These are phyloP conservation scores for Liparis tanakae DNA, from an alignment of 2,797 vertebrate species.

Conservation along the genomic window DNA sequence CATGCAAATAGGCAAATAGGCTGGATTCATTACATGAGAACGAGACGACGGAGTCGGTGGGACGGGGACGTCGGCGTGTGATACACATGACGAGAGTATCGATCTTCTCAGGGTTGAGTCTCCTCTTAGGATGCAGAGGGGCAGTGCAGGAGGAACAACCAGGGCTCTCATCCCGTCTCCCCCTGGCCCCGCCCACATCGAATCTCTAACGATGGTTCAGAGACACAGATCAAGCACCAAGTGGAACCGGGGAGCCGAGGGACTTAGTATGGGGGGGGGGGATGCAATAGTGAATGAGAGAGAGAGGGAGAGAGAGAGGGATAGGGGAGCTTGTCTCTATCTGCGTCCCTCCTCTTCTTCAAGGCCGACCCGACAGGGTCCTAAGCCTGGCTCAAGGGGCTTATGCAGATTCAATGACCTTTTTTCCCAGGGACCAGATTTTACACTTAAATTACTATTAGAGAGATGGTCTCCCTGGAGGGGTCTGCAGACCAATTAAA, in stretches of 20 bases:
- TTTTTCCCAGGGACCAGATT: constrained; percentile 95
- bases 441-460: constrained; percentile 98
- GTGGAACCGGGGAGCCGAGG: constrained; percentile 56
- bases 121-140: constrained; percentile 88
- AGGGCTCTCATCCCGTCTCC: constrained; percentile 45
- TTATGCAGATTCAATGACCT: constrained; percentile 97
- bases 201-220: constrained; percentile 70
- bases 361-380: constrained; percentile 88
- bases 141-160: constrained; percentile 53
- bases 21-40: constrained; percentile 87
- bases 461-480: constrained; percentile 85
- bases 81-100: constrained; percentile 84
- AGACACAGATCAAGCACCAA: constrained; percentile 84
- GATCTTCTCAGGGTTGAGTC: constrained; percentile 83
- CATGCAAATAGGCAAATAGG: constrained; percentile 83
- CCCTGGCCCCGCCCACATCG: constrained; percentile 42
- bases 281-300: constrained; percentile 6
- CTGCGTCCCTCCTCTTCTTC: constrained; percentile 76
- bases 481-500: constrained; percentile 67
- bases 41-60: constrained; percentile 67
- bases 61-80: constrained; percentile 53
- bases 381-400: constrained; percentile 91
- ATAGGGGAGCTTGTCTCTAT: constrained; percentile 59
- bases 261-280: constrained; percentile 39
- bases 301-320: constrained; percentile 50